These are phyloP conservation scores for Megaceryle alcyon DNA, from an alignment of 2,797 vertebrate genomes.

Conservation along the genomic window DNA sequence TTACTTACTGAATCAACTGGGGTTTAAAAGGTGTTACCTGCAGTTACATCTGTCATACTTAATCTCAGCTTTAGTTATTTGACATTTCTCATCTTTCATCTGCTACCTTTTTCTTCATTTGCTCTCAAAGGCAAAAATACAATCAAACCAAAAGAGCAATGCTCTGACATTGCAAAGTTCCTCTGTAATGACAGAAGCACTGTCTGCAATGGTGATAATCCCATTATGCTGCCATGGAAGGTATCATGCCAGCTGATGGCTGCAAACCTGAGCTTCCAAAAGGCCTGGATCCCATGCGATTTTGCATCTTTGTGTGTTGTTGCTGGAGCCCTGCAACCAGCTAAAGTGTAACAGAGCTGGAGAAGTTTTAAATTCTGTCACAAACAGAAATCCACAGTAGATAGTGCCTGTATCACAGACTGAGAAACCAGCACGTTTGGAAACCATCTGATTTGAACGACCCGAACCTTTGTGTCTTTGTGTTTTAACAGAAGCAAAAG, in stretches of 20 bases:
- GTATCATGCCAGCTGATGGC: too few species aligned
- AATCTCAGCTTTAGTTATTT: not conserved
- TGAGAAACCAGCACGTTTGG: not conserved
- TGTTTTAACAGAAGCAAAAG: not conserved
- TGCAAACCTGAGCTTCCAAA: not conserved
- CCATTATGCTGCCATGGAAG: not conserved
- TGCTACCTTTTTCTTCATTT: not conserved
- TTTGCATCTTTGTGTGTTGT: not conserved
- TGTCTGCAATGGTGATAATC: not conserved
- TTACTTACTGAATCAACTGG: not conserved
- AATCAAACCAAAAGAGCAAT: not conserved
- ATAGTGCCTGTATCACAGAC: not conserved
- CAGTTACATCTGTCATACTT: not conserved
- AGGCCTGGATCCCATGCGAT: not conserved
- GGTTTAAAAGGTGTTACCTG: slow-evolving; percentile 15
- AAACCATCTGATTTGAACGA: not conserved
- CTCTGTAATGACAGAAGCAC: not conserved
- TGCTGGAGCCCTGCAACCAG: not conserved
- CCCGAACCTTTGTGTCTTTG: not conserved
- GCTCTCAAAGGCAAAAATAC: not conserved
- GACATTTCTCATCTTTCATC: not conserved
- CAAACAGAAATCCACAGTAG: not conserved
- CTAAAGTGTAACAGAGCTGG: not conserved
- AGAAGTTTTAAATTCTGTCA: not conserved
- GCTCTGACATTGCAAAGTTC: not conserved